Conservation (phyloP, 2,797 vertebrate genomes). For the Heterohyrax brucei region DNA sequence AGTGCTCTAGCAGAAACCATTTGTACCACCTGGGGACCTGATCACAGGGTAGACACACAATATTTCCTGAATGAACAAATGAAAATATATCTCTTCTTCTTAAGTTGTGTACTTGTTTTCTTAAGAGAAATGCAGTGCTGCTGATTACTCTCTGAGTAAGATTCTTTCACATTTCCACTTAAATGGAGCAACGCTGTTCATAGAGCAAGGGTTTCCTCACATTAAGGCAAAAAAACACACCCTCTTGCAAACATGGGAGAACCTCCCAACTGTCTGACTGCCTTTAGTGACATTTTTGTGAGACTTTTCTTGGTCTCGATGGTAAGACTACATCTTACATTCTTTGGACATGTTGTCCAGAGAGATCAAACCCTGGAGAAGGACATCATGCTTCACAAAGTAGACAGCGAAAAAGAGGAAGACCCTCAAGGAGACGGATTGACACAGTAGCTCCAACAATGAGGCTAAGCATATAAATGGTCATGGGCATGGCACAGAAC, state of each 20-base stretch:
- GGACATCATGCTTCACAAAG: no score
- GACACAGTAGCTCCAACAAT: no score
- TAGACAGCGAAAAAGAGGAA: no score
- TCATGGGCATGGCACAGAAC: no score
- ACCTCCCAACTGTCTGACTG: background rate
- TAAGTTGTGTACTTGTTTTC: background rate
- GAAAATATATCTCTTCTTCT: background rate
- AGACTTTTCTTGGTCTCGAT: background rate
- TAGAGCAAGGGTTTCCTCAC: background rate
- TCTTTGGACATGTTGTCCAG: no score
- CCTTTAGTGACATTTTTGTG: background rate
- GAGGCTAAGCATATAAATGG: no score
- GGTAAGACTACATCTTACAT: no score
- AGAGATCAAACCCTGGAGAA: no score
- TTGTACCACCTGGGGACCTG: no score
- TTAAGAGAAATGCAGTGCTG: conserved; percentile 10
- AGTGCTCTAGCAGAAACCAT: no score
- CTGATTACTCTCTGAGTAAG: background rate
- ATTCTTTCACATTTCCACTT: background rate
- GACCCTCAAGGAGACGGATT: no score
- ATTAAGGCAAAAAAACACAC: background rate
- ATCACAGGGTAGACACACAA: no score
- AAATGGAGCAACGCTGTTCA: background rate
- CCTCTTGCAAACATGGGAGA: background rate
- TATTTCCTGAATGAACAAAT: background rate